Base-by-base conservation (phyloP, 2,888 invertebrate species). In the Carcina quercana region DNA sequence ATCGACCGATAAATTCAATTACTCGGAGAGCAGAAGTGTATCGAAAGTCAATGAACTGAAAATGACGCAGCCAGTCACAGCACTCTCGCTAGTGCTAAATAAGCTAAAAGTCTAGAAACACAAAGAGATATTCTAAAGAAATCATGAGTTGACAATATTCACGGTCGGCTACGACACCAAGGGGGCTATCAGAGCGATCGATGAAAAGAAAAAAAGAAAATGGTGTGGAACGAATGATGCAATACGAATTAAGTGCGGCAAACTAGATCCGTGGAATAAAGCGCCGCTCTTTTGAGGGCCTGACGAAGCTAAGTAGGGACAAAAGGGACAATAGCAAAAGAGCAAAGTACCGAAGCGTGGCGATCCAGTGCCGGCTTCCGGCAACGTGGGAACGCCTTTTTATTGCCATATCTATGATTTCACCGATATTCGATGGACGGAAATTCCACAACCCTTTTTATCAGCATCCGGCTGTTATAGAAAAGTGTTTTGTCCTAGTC, bases 271-370 rank as follows among this genome's bases (percentile, higher is more conserved):
- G 50, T 57, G 57, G 57, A 66, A 70, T 64, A 61, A 62, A 69
- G 61, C 59, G 61, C 50, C 59, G 62, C 61, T 67, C 71, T 70
- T 72, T 72, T 70, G 66, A 71, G 58, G 58, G 57, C 47, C 61
- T 65, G 67, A 65, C 63, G 64, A 53, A 62, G 60, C 56, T 64
- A 63, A 67, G 59, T 66, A 66, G 58, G 62, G 65, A 75, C 76
- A 75, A 73, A 60, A 68, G 64, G 69, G 70, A 72, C 73, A 78
- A 74, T 69, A 64, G 70, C 58, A 59, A 71, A 74, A 71, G 72
- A 70, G 65, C 59, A 59, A 64, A 71, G 79, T 74, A 78, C 67
- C 67, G 73, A 54, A 76, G 76, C 80, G 75, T 76, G 72, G 75
- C 75, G 58, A 69, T 73, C 64, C 53, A 67, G 61, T 54, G 53